Evolutionary conservation across 1,140 invertebrate species (phyloP).

Genomic region (Euwallacea similis): DNA sequence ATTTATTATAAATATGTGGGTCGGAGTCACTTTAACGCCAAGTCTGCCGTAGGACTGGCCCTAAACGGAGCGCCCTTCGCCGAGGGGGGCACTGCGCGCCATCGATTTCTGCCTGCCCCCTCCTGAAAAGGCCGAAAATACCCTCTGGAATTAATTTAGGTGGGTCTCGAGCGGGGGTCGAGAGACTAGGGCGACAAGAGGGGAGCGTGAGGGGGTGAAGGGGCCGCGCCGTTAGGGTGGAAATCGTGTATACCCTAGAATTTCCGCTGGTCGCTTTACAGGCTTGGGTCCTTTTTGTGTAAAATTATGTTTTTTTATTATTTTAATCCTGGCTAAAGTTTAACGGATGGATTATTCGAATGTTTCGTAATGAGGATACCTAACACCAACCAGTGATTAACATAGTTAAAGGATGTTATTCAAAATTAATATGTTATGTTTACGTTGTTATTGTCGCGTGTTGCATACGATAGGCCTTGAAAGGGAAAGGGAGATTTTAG

Average conservation of each 20-base stretch:
- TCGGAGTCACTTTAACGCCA: not conserved
- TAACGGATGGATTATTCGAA: too few relatives aligned
- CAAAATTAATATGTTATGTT: too few relatives aligned
- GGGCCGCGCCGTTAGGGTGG: slow-evolving; percentile 9
- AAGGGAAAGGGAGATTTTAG: too few relatives aligned
- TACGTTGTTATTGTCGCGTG: too few relatives aligned
- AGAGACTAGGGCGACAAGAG: not conserved
- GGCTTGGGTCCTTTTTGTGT: too few relatives aligned
- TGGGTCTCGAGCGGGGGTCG: slow-evolving; percentile 16
- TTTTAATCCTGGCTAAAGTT: not conserved
- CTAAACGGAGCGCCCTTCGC: slow-evolving; percentile 4
- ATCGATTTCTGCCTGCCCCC: slow-evolving; percentile 11
- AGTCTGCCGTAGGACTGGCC: slow-evolving; percentile 9
- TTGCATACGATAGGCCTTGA: too few relatives aligned
- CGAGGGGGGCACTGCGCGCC: slow-evolving; percentile 12
- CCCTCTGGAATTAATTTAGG: slow-evolving; percentile 35
- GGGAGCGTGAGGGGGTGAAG: slow-evolving; percentile 6
- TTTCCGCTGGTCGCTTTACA: too few relatives aligned
- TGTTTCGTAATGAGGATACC: too few relatives aligned
- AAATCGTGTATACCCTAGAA: not conserved
- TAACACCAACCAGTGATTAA: too few relatives aligned
- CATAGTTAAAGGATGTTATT: too few relatives aligned
- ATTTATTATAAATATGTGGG: slow-evolving; percentile 1
- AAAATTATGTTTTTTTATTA: not conserved
- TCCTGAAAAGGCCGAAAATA: slow-evolving; percentile 29